A percentile compares a stretch with the other conserved stretches of the same genome.
Conservation (phyloP, 2,888 invertebrate genomes). For the Ommatoiulus sabulosus region DNA sequence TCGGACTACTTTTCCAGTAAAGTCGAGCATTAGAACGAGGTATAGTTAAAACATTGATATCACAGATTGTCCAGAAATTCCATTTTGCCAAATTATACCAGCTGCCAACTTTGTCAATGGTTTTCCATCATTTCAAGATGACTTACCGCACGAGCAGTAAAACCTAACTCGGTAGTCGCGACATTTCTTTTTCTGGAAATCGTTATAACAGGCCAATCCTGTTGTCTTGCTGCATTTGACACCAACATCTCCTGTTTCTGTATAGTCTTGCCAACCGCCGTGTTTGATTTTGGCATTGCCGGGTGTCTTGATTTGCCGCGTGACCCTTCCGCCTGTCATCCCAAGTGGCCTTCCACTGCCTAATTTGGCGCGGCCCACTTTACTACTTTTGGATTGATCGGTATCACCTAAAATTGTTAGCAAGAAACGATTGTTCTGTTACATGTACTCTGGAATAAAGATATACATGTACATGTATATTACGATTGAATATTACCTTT, state of each 20-base stretch:
- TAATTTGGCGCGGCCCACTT: neutral
- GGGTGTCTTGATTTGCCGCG: neutral
- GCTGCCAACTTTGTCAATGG: neutral
- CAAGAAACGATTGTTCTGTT: neutral
- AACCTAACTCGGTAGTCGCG: slow-evolving; percentile 61
- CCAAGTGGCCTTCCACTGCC: slow-evolving; percentile 3
- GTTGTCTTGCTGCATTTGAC: slow-evolving; percentile 61
- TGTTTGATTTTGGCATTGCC: neutral
- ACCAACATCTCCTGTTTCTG: slow-evolving; percentile 62
- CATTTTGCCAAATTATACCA: too few species aligned
- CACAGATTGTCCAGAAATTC: too few species aligned
- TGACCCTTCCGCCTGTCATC: neutral
- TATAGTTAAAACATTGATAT: too few species aligned
- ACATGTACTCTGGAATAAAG: neutral
- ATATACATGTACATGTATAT: neutral
- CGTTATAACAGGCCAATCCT: slow-evolving; percentile 62
- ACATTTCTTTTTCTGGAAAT: slow-evolving; percentile 60
- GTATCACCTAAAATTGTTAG: neutral
- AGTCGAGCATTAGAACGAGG: too few species aligned
- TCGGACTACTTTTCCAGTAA: too few species aligned
- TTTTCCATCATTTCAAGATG: neutral
- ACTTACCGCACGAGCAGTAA: slow-evolving; percentile 61
- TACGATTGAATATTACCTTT: neutral
- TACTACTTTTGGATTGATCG: neutral
- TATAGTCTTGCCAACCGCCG: slow-evolving; percentile 61